A percentile compares a stretch with the other conserved stretches of the same genome.
phyloP scores from a whole-genome alignment of 2,888 invertebrate species.

The Xanthia icteritia region DNA sequence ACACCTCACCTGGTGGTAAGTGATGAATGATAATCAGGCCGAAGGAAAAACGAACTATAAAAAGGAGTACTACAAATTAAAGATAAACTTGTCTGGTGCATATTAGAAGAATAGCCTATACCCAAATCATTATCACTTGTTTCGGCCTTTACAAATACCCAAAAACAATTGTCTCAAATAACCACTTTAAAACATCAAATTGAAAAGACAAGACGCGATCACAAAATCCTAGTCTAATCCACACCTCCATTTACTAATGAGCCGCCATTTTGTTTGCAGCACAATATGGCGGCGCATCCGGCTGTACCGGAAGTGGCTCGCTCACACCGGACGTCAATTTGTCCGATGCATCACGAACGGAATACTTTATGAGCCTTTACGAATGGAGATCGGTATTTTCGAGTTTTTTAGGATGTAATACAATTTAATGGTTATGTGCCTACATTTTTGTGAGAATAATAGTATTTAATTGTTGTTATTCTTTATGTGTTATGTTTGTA shows the following conservation, averaged over 20 bases:
- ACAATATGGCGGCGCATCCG: slow-evolving; percentile 75
- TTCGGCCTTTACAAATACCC: no score
- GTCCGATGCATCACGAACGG: slow-evolving; percentile 64
- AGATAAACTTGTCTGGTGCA: neutral
- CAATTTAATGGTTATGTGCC: neutral
- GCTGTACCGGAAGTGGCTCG: slow-evolving; percentile 69
- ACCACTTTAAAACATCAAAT: no score
- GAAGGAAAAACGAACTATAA: neutral
- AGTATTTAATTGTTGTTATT: no score
- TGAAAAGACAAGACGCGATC: neutral
- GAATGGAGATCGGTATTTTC: slow-evolving; percentile 47
- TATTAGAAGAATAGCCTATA: neutral
- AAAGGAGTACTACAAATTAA: neutral
- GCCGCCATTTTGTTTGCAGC: slow-evolving; percentile 64
- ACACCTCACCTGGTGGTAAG: no score
- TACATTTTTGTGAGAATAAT: no score
- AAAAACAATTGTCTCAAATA: neutral
- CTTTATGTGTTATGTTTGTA: no score
- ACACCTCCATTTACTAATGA: slow-evolving; percentile 59
- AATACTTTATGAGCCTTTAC: slow-evolving; percentile 67
- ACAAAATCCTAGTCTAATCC: slow-evolving; percentile 32
- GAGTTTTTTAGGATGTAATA: slow-evolving; percentile 25
- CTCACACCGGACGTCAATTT: slow-evolving; percentile 77
- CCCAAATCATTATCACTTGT: neutral
- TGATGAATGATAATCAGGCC: no score